phyloP scores from a whole-genome alignment of 2,113 vertebrate species.

The Tychaedon coryphoeus region DNA sequence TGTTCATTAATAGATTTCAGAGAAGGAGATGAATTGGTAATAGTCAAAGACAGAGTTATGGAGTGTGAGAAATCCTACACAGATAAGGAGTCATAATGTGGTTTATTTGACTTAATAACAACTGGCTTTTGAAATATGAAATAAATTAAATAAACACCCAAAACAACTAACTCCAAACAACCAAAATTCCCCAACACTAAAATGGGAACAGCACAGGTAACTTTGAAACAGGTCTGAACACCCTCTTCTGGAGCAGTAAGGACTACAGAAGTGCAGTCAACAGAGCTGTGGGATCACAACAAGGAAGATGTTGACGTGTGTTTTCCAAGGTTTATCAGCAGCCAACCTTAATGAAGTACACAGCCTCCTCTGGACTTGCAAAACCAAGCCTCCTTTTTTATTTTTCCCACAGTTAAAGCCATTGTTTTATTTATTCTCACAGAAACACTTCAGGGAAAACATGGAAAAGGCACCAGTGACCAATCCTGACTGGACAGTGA shows the following conservation, averaged over 20 bases:
- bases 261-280: background rate
- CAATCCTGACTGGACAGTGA: background rate
- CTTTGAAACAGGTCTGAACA: background rate
- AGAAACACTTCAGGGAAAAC: background rate
- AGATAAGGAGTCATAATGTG: background rate
- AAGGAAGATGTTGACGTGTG: background rate
- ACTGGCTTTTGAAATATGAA: background rate
- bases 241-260: background rate
- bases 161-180: background rate
- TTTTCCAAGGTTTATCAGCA: background rate
- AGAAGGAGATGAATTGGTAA: background rate
- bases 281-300: background rate
- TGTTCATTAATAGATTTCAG: background rate
- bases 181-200: background rate
- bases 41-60: background rate
- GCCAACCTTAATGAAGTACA: background rate
- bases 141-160: background rate
- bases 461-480: background rate
- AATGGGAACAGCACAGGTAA: background rate
- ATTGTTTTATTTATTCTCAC: slow-evolving; percentile 10
- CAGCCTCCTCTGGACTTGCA: background rate
- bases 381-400: background rate
- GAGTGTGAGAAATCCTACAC: background rate
- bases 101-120: background rate
- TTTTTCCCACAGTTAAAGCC: background rate